A percentile compares a stretch with the other conserved stretches of the same genome.
Evolutionary conservation across 2,888 invertebrate genomes (phyloP).

Genomic region (Zeuzera pyrina): DNA sequence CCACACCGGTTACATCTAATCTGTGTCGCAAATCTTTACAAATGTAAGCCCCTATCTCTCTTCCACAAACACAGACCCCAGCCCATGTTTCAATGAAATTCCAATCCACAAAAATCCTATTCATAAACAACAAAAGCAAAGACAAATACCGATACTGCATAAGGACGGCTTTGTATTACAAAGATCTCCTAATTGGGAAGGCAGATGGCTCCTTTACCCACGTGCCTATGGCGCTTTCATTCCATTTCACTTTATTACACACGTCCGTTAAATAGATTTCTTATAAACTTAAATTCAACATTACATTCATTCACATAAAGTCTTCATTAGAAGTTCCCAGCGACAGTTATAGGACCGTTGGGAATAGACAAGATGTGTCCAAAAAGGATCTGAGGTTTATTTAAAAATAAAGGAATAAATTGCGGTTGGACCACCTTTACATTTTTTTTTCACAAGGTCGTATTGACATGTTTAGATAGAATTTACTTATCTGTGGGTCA

Average conservation of each 20-base stretch:
- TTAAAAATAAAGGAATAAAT: constrained; percentile 6
- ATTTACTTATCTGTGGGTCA: constrained; percentile 16
- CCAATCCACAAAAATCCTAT: no score
- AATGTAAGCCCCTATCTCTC: no score
- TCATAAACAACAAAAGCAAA: no score
- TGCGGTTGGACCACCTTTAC: constrained; percentile 5
- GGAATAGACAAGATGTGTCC: not conserved
- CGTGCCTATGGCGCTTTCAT: constrained; percentile 37
- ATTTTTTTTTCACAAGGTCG: constrained; percentile 19
- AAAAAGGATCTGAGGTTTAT: constrained; percentile 6
- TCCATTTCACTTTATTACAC: constrained; percentile 1
- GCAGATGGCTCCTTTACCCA: constrained; percentile 42
- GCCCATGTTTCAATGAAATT: no score
- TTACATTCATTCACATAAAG: not conserved
- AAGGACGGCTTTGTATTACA: no score
- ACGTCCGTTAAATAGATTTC: not conserved
- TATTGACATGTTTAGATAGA: constrained; percentile 7
- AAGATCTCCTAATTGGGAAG: constrained; percentile 34
- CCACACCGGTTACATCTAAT: no score
- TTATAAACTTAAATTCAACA: not conserved
- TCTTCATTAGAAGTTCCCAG: no score
- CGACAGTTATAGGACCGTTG: not conserved
- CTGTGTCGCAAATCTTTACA: no score
- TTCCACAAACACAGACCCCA: no score
- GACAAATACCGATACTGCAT: no score